Evolutionary conservation across 2,888 invertebrate genomes (phyloP), one percentile per base, ranked within the genome.

Genomic region (Diarsia rubi): DNA sequence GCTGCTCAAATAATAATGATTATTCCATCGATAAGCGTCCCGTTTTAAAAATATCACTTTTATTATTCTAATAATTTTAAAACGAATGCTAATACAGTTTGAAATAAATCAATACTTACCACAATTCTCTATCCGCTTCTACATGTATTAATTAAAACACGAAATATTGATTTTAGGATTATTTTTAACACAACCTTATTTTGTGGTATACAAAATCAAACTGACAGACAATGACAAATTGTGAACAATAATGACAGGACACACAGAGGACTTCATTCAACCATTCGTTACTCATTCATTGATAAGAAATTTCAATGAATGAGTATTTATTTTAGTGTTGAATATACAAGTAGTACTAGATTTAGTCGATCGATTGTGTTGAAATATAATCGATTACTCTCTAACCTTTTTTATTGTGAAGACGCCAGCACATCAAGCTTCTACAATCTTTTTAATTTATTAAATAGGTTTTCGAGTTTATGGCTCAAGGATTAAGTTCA

Each of bases 81-180:
- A 42, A 31, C 14, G 19, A 72, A 31, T 14, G 2, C 16, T 2
- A 37, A 44, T 54, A 31, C 0, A n/a, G 19, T 67, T 54, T 21
- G 47, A 2, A 47, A 12, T 14, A 31, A 45, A 44, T 19, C n/a
- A 60, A 63, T 27, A 76, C 83, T 83, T 21, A 84, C 83, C 79
- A 12, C n/a, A 16, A 14, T 59, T 27, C 42, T 14, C 19, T 54
- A 11, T 65, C 16, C 64, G 24, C 57, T 73, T 65, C 79, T 79
- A 79, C 83, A 81, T 76, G 54, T 59, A 81, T 52, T 54, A 19
- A 42, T n/a, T 24, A 49, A 27, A 63, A 42, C 67, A 31, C 67
- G 45, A 77, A 54, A 49, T 70, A 65, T 69, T 52, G 42, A 59
- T 71, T 69, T 52, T 31, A 0, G 42, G 6, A 52, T 73, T 9